phyloP scores from a whole-genome alignment of 2,113 vertebrate genomes.

The Gallinago paraguaiae region DNA sequence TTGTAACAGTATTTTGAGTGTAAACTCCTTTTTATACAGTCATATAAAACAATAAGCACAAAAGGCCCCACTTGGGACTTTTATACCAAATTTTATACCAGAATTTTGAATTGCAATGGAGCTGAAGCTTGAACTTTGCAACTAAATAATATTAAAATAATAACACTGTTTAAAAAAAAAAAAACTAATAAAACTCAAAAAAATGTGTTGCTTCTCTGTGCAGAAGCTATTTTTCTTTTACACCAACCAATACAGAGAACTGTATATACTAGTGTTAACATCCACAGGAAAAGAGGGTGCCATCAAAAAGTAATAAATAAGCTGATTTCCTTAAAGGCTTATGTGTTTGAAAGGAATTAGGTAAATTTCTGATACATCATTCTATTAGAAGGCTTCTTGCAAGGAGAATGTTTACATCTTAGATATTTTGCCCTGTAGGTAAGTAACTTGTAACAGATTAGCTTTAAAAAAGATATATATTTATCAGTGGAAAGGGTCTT shows the following conservation, averaged over 20 bases:
- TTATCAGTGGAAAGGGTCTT: slow-evolving; percentile 12
- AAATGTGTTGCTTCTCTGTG: background rate
- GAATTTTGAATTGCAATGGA: background rate
- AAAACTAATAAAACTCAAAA: background rate
- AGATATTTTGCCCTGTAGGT: slow-evolving; percentile 8
- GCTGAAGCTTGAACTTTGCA: background rate
- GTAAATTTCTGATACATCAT: background rate
- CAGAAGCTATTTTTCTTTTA: background rate
- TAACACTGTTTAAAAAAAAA: background rate
- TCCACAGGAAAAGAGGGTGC: background rate
- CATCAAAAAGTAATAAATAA: background rate
- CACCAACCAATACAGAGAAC: background rate
- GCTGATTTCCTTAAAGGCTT: background rate
- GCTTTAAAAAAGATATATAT: background rate
- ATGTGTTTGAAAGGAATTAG: background rate
- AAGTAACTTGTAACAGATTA: slow-evolving; percentile 32
- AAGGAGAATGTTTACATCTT: slow-evolving; percentile 22
- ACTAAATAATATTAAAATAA: background rate
- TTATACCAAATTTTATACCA: background rate
- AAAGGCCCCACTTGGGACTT: background rate
- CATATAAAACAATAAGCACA: background rate
- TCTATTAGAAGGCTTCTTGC: background rate
- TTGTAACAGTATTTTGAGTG: background rate
- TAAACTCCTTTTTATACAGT: background rate
- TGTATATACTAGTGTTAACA: background rate